Base-by-base conservation (phyloP, 2,888 invertebrate species). In the Cyaniris semiargus region DNA sequence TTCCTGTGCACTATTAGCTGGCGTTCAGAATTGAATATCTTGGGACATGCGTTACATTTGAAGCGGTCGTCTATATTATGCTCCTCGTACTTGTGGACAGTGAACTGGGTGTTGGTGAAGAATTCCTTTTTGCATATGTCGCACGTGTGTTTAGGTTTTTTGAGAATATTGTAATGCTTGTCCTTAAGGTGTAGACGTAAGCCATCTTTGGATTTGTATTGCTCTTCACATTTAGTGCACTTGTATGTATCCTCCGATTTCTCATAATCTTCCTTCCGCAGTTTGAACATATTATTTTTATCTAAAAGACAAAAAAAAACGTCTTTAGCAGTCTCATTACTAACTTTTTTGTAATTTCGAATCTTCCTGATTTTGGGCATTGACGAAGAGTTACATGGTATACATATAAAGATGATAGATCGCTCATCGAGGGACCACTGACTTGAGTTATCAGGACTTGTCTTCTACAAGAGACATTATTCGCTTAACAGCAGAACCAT, bases 41-140 rank as follows among this genome's bases (percentile, higher is more conserved):
- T 86, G 18, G 88, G 88, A 81, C 93, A 93, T 0, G 93, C 93
- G 77, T 89, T 88, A 75, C 93, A 93, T 4, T 88, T 86, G 78
- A 86, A 85, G 3, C 92, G 82, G 0, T 91, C 90, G 66, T 93
- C 93, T 0, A 92, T 81, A 2, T 86, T 83, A 66, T 93, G 93
- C 0, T 79, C 85, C 53, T 89, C 83, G 0, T 90, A 79, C 60
- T 92, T 92, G 81, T 93, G 93, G 0, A 86, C 79, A 0, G 87
- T 87, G 1, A 88, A 81, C 0, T 87, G 88, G 0, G 90, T 86
- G 0, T 83, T 81, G 0, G 90, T 90, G 87, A 88, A 87, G 80
- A 90, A 90, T 6, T 81, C 83, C 48, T 86, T 83, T 0, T 79
- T 78, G 79, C 91, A 91, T n/a, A 85, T 82, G 0, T 85, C 79